Evolutionary conservation across 2,888 invertebrate species (phyloP).

Genomic region (Amblyjoppa fuscipennis): DNA sequence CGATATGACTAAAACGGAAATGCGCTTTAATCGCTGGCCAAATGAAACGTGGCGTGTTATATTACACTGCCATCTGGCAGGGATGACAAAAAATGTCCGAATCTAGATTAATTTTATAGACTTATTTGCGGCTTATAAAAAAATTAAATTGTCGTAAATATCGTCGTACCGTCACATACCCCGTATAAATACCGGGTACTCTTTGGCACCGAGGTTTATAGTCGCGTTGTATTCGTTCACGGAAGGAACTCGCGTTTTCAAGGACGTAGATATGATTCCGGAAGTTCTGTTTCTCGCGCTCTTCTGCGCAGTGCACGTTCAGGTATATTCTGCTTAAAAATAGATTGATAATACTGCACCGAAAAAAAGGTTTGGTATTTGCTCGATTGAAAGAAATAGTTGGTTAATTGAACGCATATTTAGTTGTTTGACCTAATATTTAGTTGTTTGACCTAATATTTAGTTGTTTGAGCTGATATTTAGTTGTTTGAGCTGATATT

Average conservation of each 20-base stretch:
- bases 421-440: no score
- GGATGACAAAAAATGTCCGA: background rate
- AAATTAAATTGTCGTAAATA: background rate
- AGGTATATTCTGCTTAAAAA: background rate
- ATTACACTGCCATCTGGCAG: background rate
- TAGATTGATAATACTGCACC: background rate
- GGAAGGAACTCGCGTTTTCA: background rate
- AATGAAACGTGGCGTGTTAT: background rate
- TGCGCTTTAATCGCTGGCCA: background rate
- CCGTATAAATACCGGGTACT: background rate
- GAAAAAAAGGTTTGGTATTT: no score
- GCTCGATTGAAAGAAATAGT: no score
- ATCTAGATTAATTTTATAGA: slow-evolving; percentile 16
- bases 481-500: no score
- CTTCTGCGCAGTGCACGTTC: background rate
- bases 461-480: no score
- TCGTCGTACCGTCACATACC: background rate
- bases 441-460: no score
- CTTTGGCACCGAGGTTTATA: background rate
- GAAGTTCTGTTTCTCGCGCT: slow-evolving; percentile 1
- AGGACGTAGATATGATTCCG: background rate
- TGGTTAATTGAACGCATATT: no score
- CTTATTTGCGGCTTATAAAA: background rate
- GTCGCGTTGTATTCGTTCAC: background rate
- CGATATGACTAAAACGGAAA: background rate